Conservation (phyloP, 1,140 invertebrate genomes). For the Drosophila paulistorum region DNA sequence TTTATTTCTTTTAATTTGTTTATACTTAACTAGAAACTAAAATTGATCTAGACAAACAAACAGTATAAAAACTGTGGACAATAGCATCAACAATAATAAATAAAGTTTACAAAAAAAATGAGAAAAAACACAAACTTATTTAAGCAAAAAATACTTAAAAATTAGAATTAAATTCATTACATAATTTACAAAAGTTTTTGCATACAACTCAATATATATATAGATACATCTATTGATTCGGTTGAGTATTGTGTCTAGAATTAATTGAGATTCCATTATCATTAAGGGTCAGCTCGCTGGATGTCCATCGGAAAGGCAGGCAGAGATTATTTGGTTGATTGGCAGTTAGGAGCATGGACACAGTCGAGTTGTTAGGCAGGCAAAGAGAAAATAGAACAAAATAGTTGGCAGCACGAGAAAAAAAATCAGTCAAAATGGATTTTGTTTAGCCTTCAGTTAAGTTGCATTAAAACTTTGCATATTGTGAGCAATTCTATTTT, state of each 20-base stretch:
- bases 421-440: conserved; percentile 49
- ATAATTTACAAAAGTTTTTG: neutral
- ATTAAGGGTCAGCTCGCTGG: conserved; percentile 75
- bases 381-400: conserved; percentile 45
- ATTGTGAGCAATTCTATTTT: conserved; percentile 55
- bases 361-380: conserved; percentile 12
- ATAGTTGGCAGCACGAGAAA: conserved; percentile 31
- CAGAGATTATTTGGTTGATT: conserved; percentile 40
- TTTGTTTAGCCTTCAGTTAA: conserved; percentile 37
- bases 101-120: neutral
- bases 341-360: conserved; percentile 5
- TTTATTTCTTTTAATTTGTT: neutral
- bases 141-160: neutral
- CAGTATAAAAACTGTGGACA: neutral
- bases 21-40: conserved; percentile 3
- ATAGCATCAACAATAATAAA: neutral
- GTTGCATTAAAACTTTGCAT: conserved; percentile 60
- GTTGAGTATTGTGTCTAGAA: conserved; percentile 55
- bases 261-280: conserved; percentile 72
- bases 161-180: conserved; percentile 9
- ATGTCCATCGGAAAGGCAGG: conserved; percentile 29
- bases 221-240: conserved; percentile 41
- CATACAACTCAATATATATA: conserved; percentile 16
- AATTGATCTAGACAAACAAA: neutral
- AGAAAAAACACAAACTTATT: neutral